Evolutionary conservation across 2,113 vertebrate genomes (phyloP).

Genomic region (Tachuris rubrigastra): DNA sequence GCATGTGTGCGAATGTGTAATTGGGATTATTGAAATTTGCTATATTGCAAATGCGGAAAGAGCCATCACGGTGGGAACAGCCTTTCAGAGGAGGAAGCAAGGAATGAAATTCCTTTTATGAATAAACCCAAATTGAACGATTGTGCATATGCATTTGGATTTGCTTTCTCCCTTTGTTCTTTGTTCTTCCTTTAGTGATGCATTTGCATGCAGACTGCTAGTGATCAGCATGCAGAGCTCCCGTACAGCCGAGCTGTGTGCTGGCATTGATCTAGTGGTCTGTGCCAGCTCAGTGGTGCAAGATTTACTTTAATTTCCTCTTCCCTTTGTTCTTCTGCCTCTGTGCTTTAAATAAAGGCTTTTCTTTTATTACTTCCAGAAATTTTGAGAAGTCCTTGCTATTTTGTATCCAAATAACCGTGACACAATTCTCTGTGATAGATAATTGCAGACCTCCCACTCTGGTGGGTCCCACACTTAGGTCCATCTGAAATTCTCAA

Average conservation of each 20-base stretch:
- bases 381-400: background rate
- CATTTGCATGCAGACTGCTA: constrained; percentile 45
- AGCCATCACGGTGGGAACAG: background rate
- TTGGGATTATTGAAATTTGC: background rate
- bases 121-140: background rate
- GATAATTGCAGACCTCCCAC: background rate
- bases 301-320: constrained; percentile 69
- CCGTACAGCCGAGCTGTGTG: background rate
- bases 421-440: background rate
- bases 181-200: constrained; percentile 26
- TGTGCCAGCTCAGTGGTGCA: constrained; percentile 64
- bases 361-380: constrained; percentile 17
- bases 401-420: constrained; percentile 9
- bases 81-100: background rate
- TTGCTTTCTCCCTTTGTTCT: constrained; percentile 30
- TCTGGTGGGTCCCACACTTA: background rate
- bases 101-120: background rate
- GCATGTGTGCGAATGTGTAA: background rate
- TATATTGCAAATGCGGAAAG: background rate
- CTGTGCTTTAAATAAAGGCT: constrained; percentile 31
- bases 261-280: constrained; percentile 64
- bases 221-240: constrained; percentile 55
- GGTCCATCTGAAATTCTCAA: background rate
- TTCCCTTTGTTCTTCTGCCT: constrained; percentile 57
- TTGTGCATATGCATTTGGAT: background rate